Base-by-base conservation (phyloP, 2,797 vertebrate species). In the Spinus pinus region DNA sequence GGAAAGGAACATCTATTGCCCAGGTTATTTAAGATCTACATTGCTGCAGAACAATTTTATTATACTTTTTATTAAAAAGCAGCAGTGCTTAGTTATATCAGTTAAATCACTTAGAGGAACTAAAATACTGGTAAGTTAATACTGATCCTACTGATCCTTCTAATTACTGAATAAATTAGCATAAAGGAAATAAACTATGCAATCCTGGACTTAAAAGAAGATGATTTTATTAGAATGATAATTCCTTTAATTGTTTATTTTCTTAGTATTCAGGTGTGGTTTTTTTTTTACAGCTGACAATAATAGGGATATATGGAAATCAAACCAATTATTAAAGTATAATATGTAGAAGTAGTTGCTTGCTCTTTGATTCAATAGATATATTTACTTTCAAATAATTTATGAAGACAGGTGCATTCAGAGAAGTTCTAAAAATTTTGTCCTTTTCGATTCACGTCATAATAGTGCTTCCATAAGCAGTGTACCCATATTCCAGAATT, bases 21-120 rank as follows among this genome's bases (percentile, higher is more conserved):
- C 37, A 53, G 60, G 60, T 66, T 81, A 27, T 13, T 71, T 81
- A 44, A n/a, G 74, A 73, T 88, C 41, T 77, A 42, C 10, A 9
- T 62, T 92, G 37, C 31, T 79, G 49, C 72, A 37, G 37, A 90
- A 72, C 64, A 85, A 70, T 95, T 95, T 90, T 87, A n/a, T 72
- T 93, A 69, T 35, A 53, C 14, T 93, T 93, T 85, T 90, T 93
- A n/a, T 74, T 84, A 80, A 96, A 96, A 93, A 85, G 61, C 67
- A 90, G 49, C 75, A 86, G 18, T 77, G 60, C 69, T 89, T 94
- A 89, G 49, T 94, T 90, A 93, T 88, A 73, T 70, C 77, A 95
- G 80, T 96, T 88, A 96, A 97, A 97, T 94, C 37, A 71, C 90
- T 96, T 93, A 95, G 88, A 88, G 50, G 83, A 95, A 96, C 96